phyloP scores from a whole-genome alignment of 2,888 invertebrate species.

The Lucinisca nassula region DNA sequence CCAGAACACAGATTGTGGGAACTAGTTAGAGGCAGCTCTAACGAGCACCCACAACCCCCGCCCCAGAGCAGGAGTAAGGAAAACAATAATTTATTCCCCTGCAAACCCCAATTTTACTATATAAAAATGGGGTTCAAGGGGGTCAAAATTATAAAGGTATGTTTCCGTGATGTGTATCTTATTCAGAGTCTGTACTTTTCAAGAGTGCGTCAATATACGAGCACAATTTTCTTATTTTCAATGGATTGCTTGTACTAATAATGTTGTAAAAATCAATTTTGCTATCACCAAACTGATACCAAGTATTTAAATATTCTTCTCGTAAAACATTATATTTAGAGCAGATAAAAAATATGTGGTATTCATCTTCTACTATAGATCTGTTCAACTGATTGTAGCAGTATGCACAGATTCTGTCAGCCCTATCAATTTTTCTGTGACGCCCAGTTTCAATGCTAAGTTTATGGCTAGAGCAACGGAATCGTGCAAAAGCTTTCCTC shows the following conservation, averaged over 20 bases:
- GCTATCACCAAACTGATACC: constrained; percentile 8
- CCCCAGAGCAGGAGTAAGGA: too few species aligned
- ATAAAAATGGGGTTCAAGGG: too few species aligned
- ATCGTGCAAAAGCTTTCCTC: constrained; percentile 27
- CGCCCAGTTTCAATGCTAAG: constrained; percentile 25
- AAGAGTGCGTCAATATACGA: background rate
- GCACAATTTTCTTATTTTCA: background rate
- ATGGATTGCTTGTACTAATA: background rate
- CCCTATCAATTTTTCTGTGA: constrained; percentile 15
- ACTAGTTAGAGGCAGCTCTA: too few species aligned
- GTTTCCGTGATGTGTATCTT: too few species aligned
- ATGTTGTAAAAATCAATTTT: background rate
- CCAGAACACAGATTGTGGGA: too few species aligned
- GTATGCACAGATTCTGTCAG: constrained; percentile 11
- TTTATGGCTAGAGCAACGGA: constrained; percentile 34
- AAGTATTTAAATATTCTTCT: background rate
- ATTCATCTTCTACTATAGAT: constrained; percentile 18
- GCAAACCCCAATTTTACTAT: too few species aligned
- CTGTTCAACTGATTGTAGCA: background rate
- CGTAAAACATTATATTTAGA: background rate
- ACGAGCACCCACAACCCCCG: too few species aligned
- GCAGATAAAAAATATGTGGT: constrained; percentile 25
- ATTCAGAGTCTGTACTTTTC: background rate
- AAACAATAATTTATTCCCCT: too few species aligned
- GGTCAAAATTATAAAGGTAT: too few species aligned